Evolutionary conservation across 2,888 invertebrate species (phyloP), one percentile per base, ranked within the genome.

Genomic region (Epiblema foenella): DNA sequence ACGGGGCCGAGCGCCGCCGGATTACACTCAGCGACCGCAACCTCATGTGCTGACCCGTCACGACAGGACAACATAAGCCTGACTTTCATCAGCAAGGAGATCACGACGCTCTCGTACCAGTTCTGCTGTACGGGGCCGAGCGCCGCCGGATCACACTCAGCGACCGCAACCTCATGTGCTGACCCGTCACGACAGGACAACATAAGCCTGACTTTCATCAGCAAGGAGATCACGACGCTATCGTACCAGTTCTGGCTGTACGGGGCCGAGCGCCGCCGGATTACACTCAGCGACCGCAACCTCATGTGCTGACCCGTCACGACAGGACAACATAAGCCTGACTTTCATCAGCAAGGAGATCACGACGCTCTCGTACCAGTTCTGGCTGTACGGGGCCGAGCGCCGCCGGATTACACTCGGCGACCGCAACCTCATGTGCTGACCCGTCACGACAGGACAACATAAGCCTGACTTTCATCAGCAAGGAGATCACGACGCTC

Each of bases 161-260:
- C n/a, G 24, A 24, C 4, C 24, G 24, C 24, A 24, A 24, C 24
- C 4, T 24, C 4, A 24, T 4, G n/a, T 24, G 24, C 24, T 24
- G 24, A 24, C 24, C 24, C 24, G 24, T n/a, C 69, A 73, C 82
- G 81, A 39, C 86, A 90, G 91, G 80, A 86, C 0, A 68, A 77
- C 29, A 83, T 91, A 73, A 76, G 74, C 15, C 73, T 91, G n/a
- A 77, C 80, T 0, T 90, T 91, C 68, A 73, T 84, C 0, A 81
- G 84, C 63, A 78, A 72, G 0, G 74, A 78, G 42, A 79, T 86
- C 12, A 83, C 84, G 0, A 78, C 77, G 0, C 76, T 91, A 0
- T 74, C 79, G 2, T 91, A 91, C 78, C 81, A 88, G 73, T 89
- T 91, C 75, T 88, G n/a, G 85, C 57, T 91, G 67, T 87, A 84